Evolutionary conservation across 2,113 vertebrate species (phyloP).

Genomic region (Paradisaea rubra): DNA sequence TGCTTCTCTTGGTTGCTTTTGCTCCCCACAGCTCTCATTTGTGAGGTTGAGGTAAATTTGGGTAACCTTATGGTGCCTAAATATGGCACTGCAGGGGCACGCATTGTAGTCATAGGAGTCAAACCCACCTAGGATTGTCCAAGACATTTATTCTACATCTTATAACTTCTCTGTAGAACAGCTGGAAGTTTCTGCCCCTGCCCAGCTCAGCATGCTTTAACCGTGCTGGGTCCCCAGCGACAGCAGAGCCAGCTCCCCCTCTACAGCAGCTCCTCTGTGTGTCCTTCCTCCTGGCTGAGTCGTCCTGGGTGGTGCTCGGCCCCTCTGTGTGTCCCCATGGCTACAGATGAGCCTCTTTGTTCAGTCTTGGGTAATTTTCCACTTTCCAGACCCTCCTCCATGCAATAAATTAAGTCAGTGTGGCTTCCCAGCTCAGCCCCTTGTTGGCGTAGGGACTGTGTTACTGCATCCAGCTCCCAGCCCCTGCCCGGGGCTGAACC

Average conservation of each 20-base stretch:
- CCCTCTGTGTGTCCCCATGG: not conserved
- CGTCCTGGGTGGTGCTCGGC: not conserved
- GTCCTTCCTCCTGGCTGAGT: not conserved
- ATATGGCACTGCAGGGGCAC: accelerated
- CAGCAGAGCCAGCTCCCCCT: not conserved
- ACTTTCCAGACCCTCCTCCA: not conserved
- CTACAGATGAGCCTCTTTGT: conserved; percentile 8
- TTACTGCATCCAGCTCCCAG: not conserved
- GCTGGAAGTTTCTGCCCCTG: not conserved
- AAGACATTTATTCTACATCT: not conserved
- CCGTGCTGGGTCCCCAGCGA: accelerated
- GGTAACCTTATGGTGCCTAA: not conserved
- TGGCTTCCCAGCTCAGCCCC: not conserved
- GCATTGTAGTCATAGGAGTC: not conserved
- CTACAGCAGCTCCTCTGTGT: not conserved
- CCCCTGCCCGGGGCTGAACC: not conserved
- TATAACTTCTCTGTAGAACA: not conserved
- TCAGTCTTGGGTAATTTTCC: conserved; percentile 7
- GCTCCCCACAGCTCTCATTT: not conserved
- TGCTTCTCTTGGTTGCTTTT: not conserved
- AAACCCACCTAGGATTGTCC: not conserved
- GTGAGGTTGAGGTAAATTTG: not conserved
- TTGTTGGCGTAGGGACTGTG: accelerated
- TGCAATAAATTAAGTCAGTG: not conserved
- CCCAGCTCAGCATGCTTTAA: not conserved